Base-by-base conservation (phyloP, 2,113 vertebrate species). In the Tyrannus savana region DNA sequence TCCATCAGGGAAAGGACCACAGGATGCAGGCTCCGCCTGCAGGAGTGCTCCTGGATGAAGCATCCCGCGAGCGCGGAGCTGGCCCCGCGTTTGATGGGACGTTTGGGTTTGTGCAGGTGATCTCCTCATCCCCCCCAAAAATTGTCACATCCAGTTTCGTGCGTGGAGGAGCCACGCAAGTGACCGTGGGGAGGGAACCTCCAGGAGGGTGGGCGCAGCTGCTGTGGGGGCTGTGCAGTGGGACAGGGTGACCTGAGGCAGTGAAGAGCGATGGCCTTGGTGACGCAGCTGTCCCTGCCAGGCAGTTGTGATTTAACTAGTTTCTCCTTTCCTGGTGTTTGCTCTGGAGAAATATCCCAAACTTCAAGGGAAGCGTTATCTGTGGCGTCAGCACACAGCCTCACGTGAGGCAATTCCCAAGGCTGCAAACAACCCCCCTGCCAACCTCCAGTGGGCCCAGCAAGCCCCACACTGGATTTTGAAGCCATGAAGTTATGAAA, bases 41-140 rank as follows among this genome's bases (percentile, higher is more conserved):
- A 3, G 0, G 12, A 30, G 13, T 0, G 11, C 0, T 66, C 27
- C 52, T 14, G 50, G 33, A 18, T 6, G 90, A 14, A 69, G 59
- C n/a, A 39, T 27, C 63, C 72, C 3, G 0, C 1, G 8, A 62
- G 60, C 0, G 0, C 9, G 67, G 63, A 39, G 42, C 55, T 11
- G 53, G 16, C 6, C 25, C 44, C 0, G 0, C 52, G 0, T 4
- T 1, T 1, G 7, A 75, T 27, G 58, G 37, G 46, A 56, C 0
- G 3, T 62, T 60, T 19, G 35, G n/a, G 55, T 63, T 46, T 39
- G 87, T 4, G 6, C 0, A 2, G 47, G 8, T 22, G 58, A 28
- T 23, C 4, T 41, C 16, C 33, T 16, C 52, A 17, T 7, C n/a
- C 46, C 46, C 30, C 39, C 39, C 39, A n/a, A n/a, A n/a, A 78